Evolutionary conservation across 2,797 vertebrate genomes (phyloP), one percentile per base, ranked within the genome.

Genomic region (Spheniscus humboldti): DNA sequence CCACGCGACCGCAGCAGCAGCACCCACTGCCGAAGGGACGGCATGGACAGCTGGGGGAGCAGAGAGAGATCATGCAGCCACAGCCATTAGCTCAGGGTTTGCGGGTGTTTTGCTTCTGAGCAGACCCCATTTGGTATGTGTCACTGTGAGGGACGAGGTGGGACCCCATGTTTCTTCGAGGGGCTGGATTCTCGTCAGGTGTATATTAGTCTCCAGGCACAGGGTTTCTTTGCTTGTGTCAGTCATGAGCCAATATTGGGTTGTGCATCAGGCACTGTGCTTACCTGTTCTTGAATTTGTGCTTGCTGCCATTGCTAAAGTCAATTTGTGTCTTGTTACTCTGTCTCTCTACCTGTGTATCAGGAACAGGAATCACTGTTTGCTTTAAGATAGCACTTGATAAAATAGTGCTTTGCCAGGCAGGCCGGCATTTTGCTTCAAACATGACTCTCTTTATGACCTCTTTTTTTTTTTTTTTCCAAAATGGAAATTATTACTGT

Each of bases 1-100:
- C 67, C 35, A 13, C 4, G 15, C 0, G 2, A 30, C n/a, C 1
- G 0, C 3, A 1, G 10, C 48, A 33, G 55, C 55, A 35, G 60
- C 19, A 39, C n/a, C 45, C n/a, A 11, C n/a, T 39, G 47, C 78
- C 10, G 5, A 25, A 45, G 37, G 11, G 31, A 5, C 25, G 33
- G 50, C 28, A 3, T 3, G 22, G 31, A 7, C 28, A 20, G 33
- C 39, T 4, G 3, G 4, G 28, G 9, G 4, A 59, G 24, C 52
- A 84, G 33, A 22, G 13, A 10, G 18, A 1, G 16, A 3, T 8
- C 9, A 5, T 28, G 33, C 22, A 31, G 33, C 18, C 59, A 23
- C 35, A 43, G 35, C 27, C 43, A 3, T 56, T 20, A 88, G 43
- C 18, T 43, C 22, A 66, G 37, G 33, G 9, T 45, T 39, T 45